Percentiles rank a stretch among this genome's conserved stretches.
phyloP scores from a whole-genome alignment of 2,888 invertebrate species.

The Micropterix aruncella region DNA sequence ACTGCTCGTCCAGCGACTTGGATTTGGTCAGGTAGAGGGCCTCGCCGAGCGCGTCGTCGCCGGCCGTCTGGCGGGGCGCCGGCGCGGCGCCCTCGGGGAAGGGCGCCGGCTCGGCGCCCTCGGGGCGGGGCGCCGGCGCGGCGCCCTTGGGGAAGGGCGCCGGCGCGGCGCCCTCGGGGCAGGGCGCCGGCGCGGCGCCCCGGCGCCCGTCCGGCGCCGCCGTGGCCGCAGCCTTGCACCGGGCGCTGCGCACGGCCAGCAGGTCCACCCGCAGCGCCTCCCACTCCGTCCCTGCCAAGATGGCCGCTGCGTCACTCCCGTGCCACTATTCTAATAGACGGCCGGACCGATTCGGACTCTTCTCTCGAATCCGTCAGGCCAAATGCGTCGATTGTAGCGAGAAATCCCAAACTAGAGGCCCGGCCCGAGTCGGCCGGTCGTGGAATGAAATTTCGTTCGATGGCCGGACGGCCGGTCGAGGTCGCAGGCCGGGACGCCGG shows the following conservation, averaged over 20 bases:
- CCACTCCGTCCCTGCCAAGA: too few species aligned
- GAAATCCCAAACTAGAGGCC: too few species aligned
- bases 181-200: conserved; percentile 19
- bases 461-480: too few species aligned
- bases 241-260: not conserved
- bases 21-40: conserved; percentile 25
- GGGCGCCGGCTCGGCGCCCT: conserved; percentile 19
- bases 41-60: conserved; percentile 21
- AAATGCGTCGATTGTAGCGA: too few species aligned
- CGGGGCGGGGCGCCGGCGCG: not conserved
- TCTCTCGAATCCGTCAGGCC: too few species aligned
- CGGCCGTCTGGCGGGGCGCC: conserved; percentile 17
- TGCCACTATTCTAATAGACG: too few species aligned
- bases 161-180: conserved; percentile 15
- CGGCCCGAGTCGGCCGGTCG: too few species aligned
- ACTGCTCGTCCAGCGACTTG: conserved; percentile 31
- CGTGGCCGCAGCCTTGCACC: conserved; percentile 12
- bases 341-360: too few species aligned
- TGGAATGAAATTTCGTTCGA: too few species aligned
- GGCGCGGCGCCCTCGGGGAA: conserved; percentile 19
- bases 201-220: conserved; percentile 8
- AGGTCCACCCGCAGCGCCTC: conserved; percentile 19
- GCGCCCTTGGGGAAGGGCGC: too few species aligned
- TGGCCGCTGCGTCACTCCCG: too few species aligned
- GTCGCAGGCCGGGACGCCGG: too few species aligned